Conservation (phyloP, 1,140 invertebrate species). For the Ostrea edulis region DNA sequence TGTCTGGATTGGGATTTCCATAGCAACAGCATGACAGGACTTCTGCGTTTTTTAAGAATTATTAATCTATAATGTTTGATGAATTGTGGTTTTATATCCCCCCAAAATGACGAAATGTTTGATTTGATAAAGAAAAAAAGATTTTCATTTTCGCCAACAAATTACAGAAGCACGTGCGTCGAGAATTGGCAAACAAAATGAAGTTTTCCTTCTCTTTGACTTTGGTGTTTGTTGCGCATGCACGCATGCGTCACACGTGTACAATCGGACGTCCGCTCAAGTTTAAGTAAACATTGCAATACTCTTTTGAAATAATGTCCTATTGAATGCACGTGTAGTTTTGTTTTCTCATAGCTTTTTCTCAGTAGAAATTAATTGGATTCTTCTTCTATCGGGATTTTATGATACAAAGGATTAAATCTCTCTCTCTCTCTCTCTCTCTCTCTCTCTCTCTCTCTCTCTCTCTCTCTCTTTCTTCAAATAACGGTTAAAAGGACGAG, state of each 20-base stretch:
- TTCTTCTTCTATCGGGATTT: not conserved
- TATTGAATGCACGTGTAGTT: conserved; percentile 18
- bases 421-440: conserved; percentile 54
- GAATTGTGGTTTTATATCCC: not conserved
- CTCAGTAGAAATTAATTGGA: conserved; percentile 32
- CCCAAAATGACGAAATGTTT: conserved; percentile 2
- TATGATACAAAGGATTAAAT: conserved; percentile 9
- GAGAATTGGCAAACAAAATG: conserved; percentile 25
- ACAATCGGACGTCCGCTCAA: not conserved
- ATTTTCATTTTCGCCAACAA: conserved; percentile 30
- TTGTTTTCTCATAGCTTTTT: conserved; percentile 31
- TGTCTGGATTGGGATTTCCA: too few relatives aligned
- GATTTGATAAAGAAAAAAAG: conserved; percentile 10
- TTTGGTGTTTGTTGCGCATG: conserved; percentile 22
- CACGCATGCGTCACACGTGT: not conserved
- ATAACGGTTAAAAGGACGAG: not conserved
- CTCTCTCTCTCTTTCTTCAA: conserved; percentile 25
- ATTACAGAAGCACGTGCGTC: not conserved
- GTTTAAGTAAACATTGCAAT: conserved; percentile 37
- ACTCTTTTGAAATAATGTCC: conserved; percentile 30
- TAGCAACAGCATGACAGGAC: not conserved
- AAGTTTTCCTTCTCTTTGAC: conserved; percentile 21
- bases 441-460: conserved; percentile 50
- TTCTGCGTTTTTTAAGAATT: not conserved
- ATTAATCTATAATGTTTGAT: conserved; percentile 24